These are phyloP conservation scores for Clusia tigrina DNA, from an alignment of 2,888 invertebrate genomes.

Conservation along the genomic window DNA sequence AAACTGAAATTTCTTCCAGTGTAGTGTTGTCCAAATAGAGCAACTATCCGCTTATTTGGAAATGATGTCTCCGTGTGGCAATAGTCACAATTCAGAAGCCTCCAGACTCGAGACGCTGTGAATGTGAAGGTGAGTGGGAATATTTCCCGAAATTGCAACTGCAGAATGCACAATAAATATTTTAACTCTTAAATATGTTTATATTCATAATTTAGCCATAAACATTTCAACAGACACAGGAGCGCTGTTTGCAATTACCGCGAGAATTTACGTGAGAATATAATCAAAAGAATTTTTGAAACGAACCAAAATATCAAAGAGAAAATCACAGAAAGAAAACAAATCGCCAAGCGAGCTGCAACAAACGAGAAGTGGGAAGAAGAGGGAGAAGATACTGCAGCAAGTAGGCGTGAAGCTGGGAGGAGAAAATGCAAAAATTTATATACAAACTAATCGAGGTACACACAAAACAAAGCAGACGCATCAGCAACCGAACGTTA, in stretches of 20 bases:
- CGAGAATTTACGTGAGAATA: constrained; percentile 8
- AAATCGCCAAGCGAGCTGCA: too few species aligned
- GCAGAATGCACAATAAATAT: not conserved
- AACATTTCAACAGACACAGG: constrained; percentile 45
- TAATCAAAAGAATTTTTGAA: constrained; percentile 23
- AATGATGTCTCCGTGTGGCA: constrained; percentile 8
- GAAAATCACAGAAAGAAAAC: not conserved
- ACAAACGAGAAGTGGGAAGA: constrained; percentile 37
- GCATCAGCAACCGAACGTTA: not conserved
- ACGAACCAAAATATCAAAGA: constrained; percentile 5
- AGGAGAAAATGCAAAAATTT: constrained; percentile 14
- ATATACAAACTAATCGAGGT: constrained; percentile 22
- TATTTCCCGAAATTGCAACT: not conserved
- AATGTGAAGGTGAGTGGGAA: constrained; percentile 17
- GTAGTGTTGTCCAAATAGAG: too few species aligned
- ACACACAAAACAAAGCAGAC: not conserved
- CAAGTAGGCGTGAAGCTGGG: not conserved
- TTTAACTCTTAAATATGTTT: not conserved
- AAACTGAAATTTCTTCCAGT: too few species aligned
- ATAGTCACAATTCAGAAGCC: constrained; percentile 48
- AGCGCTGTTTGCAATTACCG: constrained; percentile 22
- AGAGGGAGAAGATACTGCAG: constrained; percentile 17
- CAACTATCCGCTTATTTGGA: constrained; percentile 14
- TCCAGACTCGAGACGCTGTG: constrained; percentile 35
- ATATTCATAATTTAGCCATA: constrained; percentile 1